Conservation (phyloP, 2,797 vertebrate species). For the Octomys mimax region DNA sequence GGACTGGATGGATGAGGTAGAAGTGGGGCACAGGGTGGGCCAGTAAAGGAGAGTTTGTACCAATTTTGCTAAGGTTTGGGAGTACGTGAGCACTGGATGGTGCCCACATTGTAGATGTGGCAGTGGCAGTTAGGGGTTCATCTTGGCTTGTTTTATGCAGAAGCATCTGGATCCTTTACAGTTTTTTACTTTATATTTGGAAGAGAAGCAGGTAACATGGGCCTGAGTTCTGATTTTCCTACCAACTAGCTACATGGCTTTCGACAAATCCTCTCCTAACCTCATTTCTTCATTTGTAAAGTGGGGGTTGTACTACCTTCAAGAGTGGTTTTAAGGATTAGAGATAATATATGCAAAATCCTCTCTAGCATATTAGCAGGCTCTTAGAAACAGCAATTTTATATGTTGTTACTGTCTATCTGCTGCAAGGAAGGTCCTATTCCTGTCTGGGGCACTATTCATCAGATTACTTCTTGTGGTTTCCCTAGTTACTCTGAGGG, state of each 20-base stretch:
- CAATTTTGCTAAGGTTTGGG: not conserved
- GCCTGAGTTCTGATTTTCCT: slow-evolving; percentile 60
- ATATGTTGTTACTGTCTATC: slow-evolving; percentile 38
- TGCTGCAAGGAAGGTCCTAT: slow-evolving; percentile 37
- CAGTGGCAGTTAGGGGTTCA: not conserved
- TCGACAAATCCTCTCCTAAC: slow-evolving; percentile 75
- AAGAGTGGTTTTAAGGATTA: slow-evolving; percentile 80
- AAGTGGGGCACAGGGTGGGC: not conserved
- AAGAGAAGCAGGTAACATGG: slow-evolving; percentile 30
- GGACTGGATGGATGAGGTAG: not conserved
- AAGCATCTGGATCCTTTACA: slow-evolving; percentile 44
- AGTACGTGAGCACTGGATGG: not conserved
- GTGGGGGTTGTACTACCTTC: slow-evolving; percentile 73
- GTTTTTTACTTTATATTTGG: slow-evolving; percentile 35
- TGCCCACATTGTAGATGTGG: not conserved
- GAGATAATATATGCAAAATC: slow-evolving; percentile 77
- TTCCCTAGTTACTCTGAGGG: not conserved
- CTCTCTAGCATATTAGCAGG: slow-evolving; percentile 66
- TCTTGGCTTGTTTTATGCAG: slow-evolving; percentile 44
- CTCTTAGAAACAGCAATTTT: slow-evolving; percentile 62
- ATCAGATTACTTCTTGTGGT: not conserved
- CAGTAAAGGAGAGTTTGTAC: not conserved
- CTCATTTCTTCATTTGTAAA: slow-evolving; percentile 78
- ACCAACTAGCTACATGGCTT: slow-evolving; percentile 59
- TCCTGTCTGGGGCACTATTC: not conserved